A percentile compares a stretch with the other conserved stretches of the same genome.
These are phyloP conservation scores for Erebia ligea DNA, from an alignment of 2,888 invertebrate genomes.

Conservation along the genomic window DNA sequence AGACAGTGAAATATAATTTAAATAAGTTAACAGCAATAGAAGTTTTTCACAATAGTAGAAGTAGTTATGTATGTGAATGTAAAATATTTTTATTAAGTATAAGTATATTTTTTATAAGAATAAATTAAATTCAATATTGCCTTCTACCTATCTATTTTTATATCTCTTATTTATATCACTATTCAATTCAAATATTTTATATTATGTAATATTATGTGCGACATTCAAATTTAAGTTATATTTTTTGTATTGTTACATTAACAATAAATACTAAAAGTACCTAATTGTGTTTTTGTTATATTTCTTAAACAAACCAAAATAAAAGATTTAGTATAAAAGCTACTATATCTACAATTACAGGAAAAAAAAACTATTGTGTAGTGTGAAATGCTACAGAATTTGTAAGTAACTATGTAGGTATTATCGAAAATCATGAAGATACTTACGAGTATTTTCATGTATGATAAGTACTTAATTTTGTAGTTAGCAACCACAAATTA, in stretches of 20 bases:
- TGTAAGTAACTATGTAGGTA: neutral
- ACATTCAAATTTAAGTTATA: constrained; percentile 14
- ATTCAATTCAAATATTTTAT: constrained; percentile 31
- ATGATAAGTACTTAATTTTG: neutral
- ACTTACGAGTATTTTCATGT: too few relatives aligned
- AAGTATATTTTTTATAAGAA: constrained; percentile 38
- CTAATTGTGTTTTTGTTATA: neutral
- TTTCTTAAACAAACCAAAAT: neutral
- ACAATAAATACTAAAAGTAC: neutral
- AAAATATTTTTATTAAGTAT: constrained; percentile 30
- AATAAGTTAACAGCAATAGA: neutral
- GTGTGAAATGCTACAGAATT: neutral
- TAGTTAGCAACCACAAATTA: neutral
- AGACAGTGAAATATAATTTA: neutral
- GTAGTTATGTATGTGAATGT: constrained; percentile 24
- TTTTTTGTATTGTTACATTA: neutral
- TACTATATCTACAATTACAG: neutral
- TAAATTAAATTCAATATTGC: constrained; percentile 39
- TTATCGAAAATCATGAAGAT: too few relatives aligned
- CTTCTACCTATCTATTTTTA: constrained; percentile 29
- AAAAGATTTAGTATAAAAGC: neutral
- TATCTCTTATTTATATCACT: constrained; percentile 32
- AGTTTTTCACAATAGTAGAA: constrained; percentile 7
- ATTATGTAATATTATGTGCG: constrained; percentile 5
- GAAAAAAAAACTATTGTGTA: too few relatives aligned